Percentiles rank a stretch among this genome's conserved stretches.
These are phyloP conservation scores for Saguinus imperator DNA, from an alignment of 2,113 vertebrate genomes.

Conservation along the genomic window DNA sequence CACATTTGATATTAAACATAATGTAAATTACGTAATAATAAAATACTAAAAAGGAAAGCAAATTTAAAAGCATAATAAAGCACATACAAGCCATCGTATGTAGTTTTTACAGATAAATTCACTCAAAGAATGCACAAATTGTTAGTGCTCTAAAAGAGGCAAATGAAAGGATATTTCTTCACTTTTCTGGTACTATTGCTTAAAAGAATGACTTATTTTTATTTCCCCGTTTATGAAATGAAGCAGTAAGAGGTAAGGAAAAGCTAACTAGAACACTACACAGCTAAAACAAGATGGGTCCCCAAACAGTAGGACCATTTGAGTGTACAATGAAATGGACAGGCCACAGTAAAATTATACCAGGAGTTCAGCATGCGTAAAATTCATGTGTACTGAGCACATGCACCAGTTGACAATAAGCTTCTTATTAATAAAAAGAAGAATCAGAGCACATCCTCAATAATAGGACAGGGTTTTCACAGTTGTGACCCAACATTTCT, in stretches of 20 bases:
- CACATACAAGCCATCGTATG: not conserved
- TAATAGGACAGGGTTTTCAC: not conserved
- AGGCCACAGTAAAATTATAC: not conserved
- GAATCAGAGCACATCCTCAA: not conserved
- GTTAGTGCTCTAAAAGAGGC: not conserved
- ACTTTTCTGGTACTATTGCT: not conserved
- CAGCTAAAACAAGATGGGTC: not conserved
- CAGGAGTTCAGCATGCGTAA: not conserved
- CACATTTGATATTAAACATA: not conserved
- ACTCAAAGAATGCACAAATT: not conserved
- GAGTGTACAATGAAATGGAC: accelerated
- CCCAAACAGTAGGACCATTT: accelerated
- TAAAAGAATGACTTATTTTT: not conserved
- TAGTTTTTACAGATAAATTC: not conserved
- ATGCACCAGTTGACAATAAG: not conserved
- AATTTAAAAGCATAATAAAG: not conserved
- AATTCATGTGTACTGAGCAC: accelerated
- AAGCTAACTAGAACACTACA: accelerated
- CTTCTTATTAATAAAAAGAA: not conserved
- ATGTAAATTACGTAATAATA: not conserved
- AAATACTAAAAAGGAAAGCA: not conserved
- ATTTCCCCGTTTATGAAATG: not conserved
- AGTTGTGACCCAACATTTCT: not conserved
- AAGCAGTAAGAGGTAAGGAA: not conserved
- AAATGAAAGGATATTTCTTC: not conserved